Percentiles rank a stretch among this genome's conserved stretches.
Evolutionary conservation across 2,888 invertebrate genomes (phyloP).

Genomic region (Hypolimnas misippus): DNA sequence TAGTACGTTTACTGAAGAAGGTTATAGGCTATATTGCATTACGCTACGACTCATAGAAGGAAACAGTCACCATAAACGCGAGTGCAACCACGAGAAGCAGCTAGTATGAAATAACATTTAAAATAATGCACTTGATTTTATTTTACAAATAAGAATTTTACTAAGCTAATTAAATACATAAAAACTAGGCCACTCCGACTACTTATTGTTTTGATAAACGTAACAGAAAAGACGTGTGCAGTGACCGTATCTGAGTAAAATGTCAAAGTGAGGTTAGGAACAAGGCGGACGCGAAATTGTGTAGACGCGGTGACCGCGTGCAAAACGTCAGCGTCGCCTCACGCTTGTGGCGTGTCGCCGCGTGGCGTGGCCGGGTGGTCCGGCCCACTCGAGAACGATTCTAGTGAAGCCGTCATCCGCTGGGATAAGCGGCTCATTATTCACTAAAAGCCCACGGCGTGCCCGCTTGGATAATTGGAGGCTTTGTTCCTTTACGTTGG

Average conservation of each 20-base stretch:
- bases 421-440: slow-evolving; percentile 82
- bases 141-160: background rate
- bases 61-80: too few species aligned
- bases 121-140: background rate
- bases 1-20: too few species aligned
- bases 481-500: slow-evolving; percentile 79
- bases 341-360: slow-evolving; percentile 42
- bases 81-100: too few species aligned
- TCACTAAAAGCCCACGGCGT: slow-evolving; percentile 82
- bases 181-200: slow-evolving; percentile 24
- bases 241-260: slow-evolving; percentile 72
- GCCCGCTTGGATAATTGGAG: slow-evolving; percentile 80
- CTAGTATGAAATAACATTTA: background rate
- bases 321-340: slow-evolving; percentile 39
- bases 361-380: slow-evolving; percentile 58
- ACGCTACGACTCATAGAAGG: too few species aligned
- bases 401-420: slow-evolving; percentile 74
- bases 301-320: slow-evolving; percentile 65
- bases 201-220: slow-evolving; percentile 34
- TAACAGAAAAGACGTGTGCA: slow-evolving; percentile 61
- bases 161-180: slow-evolving; percentile 23
- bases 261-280: slow-evolving; percentile 73
- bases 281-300: slow-evolving; percentile 64
- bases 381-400: slow-evolving; percentile 73
- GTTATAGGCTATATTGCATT: too few species aligned